Evolutionary conservation across 1,140 invertebrate genomes (phyloP), one percentile per base, ranked within the genome.

Genomic region (Psilanteris sp.): DNA sequence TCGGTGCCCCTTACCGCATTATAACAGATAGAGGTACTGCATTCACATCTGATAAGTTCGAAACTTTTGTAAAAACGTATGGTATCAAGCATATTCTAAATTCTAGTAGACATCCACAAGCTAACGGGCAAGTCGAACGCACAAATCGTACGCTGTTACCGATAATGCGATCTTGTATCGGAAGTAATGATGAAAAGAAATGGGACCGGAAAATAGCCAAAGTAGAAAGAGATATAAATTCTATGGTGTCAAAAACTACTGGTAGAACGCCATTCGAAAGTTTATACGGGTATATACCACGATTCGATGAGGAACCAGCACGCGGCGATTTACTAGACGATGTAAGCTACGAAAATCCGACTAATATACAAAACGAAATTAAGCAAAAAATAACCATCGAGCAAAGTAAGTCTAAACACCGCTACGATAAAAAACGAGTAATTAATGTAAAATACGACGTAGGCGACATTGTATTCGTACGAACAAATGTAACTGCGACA

Each of bases 11-110:
- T 1, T 20, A 34, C 8, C 9, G 62, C 24, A 75, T 86, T 14
- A 66, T 81, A 4, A 32, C 66, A 0, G 84, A 87, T 31, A 27
- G 76, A 34, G 83, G 84, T 5, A 77, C 67, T 14, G 27, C 74
- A 4, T 84, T 85, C 48, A 82, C 79, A 7, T 3, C 61, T 54
- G 1, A 79, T 78, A n/a, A 13, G 34, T 13, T 82, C 83, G 10
- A 39, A 67, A 29, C 39, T 4, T 46, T 31, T 31, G 3, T 31
- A 10, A 6, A 18, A 2, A 18, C 7, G 4, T 14, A 46, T 8
- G 26, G 14, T 10, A 41, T 41, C 8, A 41, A 41, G 10, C 18
- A 14, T 6, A 41, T 11, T 0, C 11, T 24, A 10, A 41, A 24
- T 4, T 24, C 37, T 0, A 26, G 18, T 8, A 41, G 36, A 22